phyloP scores from a whole-genome alignment of 2,113 vertebrate species.

The Cyprinodon variegatus region DNA sequence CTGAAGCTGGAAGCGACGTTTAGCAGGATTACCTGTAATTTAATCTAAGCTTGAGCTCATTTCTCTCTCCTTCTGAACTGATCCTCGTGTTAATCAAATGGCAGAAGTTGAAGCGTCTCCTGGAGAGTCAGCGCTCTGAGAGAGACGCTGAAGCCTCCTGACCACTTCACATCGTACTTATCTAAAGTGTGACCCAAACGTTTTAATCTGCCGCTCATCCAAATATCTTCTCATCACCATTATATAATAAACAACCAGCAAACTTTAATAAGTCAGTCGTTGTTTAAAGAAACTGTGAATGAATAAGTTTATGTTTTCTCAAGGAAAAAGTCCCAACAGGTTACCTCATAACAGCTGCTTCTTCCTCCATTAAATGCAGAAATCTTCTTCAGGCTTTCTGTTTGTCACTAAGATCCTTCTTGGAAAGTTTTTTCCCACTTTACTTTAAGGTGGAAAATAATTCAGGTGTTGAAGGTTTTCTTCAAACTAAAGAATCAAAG shows the following conservation, averaged over 20 bases:
- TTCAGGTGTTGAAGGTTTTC: neutral
- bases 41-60: neutral
- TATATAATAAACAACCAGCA: neutral
- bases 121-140: slow-evolving; percentile 15
- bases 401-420: too few species aligned
- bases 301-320: too few species aligned
- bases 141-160: slow-evolving; percentile 11
- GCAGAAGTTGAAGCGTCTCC: slow-evolving; percentile 31
- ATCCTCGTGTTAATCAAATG: slow-evolving; percentile 29
- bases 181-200: slow-evolving; percentile 6
- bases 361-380: too few species aligned
- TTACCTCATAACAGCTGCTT: too few species aligned
- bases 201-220: slow-evolving; percentile 10
- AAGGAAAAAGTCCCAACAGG: too few species aligned
- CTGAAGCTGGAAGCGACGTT: neutral
- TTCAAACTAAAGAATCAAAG: neutral
- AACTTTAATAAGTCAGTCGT: neutral
- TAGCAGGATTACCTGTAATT: neutral
- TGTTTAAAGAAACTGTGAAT: neutral
- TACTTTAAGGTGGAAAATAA: neutral
- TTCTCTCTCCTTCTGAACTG: slow-evolving; percentile 41
- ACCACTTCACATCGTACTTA: slow-evolving; percentile 25
- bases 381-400: too few species aligned
- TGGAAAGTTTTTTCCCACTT: neutral
- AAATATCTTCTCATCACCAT: neutral